Base-by-base conservation (phyloP, 2,797 vertebrate genomes). In the Acipenser transmontanus region DNA sequence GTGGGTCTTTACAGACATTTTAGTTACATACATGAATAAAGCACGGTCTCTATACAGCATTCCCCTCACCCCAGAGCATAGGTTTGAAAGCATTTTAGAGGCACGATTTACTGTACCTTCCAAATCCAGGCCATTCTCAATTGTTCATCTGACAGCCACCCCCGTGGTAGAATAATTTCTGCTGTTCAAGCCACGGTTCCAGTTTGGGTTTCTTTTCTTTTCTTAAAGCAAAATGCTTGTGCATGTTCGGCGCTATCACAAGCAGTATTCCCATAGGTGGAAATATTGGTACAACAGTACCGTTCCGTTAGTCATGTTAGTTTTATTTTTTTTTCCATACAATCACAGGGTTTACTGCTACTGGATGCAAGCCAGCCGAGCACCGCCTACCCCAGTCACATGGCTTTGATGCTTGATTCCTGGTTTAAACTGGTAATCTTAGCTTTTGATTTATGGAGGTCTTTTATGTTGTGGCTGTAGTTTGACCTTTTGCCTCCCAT, bases 61-160 rank as follows among this genome's bases (percentile, higher is more conserved):
- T 70, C 71, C 79, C 20, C 51, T 5, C 51, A 54, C 51, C 51
- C 51, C 6, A 1, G 8, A 8, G 2, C 51, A 8, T 80, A 75
- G 72, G 83, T 77, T 70, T 74, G 74, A 73, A 72, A 87, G 82
- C 83, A 80, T 64, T 71, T 70, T 74, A 75, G 79, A 82, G 70
- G 61, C 70, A 81, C 76, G 64, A 75, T 90, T 93, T 91, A 98
- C 34, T 34, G 34, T 34, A 34, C 95, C 95, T 98, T 98, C 84
- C 93, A 91, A 83, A 95, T 88, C 94, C 94, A 96, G 93, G 94
- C 94, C 95, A 97, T 98, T 85, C 87, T 92, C 88, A 75, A 77
- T 74, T 80, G 72, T 74, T 74, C 73, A 80, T 76, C 78, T 71
- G 79, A 74, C 77, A 80, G 78, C 84, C 82, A 83, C 77, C 79